Evolutionary conservation across 2,797 vertebrate species (phyloP), one percentile per base, ranked within the genome.

Genomic region (Thaleichthys pacificus): DNA sequence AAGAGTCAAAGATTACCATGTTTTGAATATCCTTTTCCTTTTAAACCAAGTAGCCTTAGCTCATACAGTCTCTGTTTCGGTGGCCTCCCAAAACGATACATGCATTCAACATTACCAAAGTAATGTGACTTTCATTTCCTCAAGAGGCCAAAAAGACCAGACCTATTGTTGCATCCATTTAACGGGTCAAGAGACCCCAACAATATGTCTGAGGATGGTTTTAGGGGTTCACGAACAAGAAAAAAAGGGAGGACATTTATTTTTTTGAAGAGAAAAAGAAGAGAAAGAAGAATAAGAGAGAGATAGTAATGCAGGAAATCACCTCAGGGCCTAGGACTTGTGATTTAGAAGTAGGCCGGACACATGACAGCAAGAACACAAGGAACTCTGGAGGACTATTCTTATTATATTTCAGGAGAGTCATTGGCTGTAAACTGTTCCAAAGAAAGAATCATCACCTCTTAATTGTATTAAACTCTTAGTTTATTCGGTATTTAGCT

Each of bases 171-270:
- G 84, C 88, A 90, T 84, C 64, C 73, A 81, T 78, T 93, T 93
- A 90, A 93, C 47, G 85, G 94, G 89, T 94, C 92, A 94, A 80
- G 79, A 89, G 84, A 74, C 85, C 80, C 81, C 90, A 87, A 94
- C 89, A 93, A 93, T 93, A 87, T 67, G 85, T 88, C 83, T 85
- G 83, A 89, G 85, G 85, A 89, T 87, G 88, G 86, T 92, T 93
- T 90, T 91, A 84, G 91, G 87, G 57, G 78, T 58, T 21, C 12
- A 77, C 69, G 67, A 73, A 88, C 72, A 83, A 82, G 80, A 86
- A 47, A 51, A 88, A 84, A 69, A 56, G 79, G 67, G 74, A 73
- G 70, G 88, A 86, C 84, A 80, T 84, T 84, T 87, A 82, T 91
- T 94, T 92, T 78, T 68, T 66, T 51, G 78, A 77, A 83, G 90